Evolutionary conservation across 2,888 invertebrate species (phyloP), one percentile per base, ranked within the genome.

Genomic region (Scaeva pyrastri): DNA sequence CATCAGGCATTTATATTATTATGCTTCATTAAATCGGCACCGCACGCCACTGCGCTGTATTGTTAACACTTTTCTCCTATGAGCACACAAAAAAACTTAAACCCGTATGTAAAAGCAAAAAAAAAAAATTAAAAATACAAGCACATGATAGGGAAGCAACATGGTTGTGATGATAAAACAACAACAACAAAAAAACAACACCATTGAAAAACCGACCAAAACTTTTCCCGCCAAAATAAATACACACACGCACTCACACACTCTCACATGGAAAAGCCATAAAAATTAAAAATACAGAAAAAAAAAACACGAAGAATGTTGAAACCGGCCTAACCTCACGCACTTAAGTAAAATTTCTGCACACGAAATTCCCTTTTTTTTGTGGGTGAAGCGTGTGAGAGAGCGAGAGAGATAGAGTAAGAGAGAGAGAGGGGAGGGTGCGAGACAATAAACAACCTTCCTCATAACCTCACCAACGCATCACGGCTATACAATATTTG

Each of bases 151-250:
- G 39, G 14, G 60, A 10, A 60, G 60, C 60, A 60, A 60, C 58
- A 60, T 60, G 58, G 58, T 60, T 12, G 36, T 16, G 39, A 60
- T 16, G 39, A 60, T 21, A 58, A 19, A 39, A 21, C 39, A 58
- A 31, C 56, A 58, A 36, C 16, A 26, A 55, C 7, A 45, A 31
- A 58, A 50, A 19, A 50, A 50, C 64, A 66, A 56, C 16, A 60
- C 50, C 36, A 50, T 39, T 71, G 64, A 60, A 66, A 55, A 78
- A 41, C 39, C 45, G 70, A 68, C 75, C 21, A 26, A 60, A 72
- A 80, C 48, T 85, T 85, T 85, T 85, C 85, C 76, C 85, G 85
- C 85, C 85, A 85, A 85, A 85, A 79, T 31, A 80, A 79, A 21
- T 16, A 11, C 48, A 58, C 72, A 31, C 71, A 71, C 79, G 58